Percentiles rank a stretch among this genome's conserved stretches.
Evolutionary conservation across 1,140 invertebrate genomes (phyloP).

Genomic region (Halyomorpha halys): DNA sequence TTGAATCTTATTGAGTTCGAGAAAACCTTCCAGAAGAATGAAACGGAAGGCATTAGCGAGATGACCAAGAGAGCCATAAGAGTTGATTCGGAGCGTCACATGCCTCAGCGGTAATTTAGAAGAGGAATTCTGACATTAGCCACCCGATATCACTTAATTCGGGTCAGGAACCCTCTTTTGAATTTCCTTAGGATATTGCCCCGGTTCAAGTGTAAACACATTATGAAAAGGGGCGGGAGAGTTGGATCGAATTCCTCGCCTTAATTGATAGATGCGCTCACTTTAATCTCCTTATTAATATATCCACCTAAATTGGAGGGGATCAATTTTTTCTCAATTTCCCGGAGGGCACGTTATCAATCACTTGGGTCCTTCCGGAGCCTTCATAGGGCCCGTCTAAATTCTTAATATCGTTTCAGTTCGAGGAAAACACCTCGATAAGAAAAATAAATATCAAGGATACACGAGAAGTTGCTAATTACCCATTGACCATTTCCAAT

Average conservation of each 20-base stretch:
- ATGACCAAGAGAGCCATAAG: too few species aligned
- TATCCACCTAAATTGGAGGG: background rate
- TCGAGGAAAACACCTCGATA: background rate
- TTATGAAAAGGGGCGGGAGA: slow-evolving; percentile 3
- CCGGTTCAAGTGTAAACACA: background rate
- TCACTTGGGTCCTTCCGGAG: background rate
- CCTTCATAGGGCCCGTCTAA: background rate
- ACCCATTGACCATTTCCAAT: too few species aligned
- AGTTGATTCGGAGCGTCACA: too few species aligned
- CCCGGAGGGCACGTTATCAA: slow-evolving; percentile 4
- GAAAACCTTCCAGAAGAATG: too few species aligned
- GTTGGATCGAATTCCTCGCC: background rate
- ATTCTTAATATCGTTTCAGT: slow-evolving; percentile 6
- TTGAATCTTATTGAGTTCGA: too few species aligned
- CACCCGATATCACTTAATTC: slow-evolving; percentile 25
- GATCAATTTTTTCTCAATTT: slow-evolving; percentile 7
- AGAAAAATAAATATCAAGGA: too few species aligned
- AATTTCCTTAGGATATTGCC: slow-evolving; percentile 13
- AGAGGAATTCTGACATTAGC: background rate
- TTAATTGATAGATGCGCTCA: slow-evolving; percentile 16
- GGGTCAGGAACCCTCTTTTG: slow-evolving; percentile 8
- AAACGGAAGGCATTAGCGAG: too few species aligned
- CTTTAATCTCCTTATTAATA: slow-evolving; percentile 16
- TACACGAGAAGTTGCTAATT: too few species aligned
- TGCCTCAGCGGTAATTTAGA: too few species aligned